Evolutionary conservation across 2,888 invertebrate genomes (phyloP).

Genomic region (Lapara coniferarum): DNA sequence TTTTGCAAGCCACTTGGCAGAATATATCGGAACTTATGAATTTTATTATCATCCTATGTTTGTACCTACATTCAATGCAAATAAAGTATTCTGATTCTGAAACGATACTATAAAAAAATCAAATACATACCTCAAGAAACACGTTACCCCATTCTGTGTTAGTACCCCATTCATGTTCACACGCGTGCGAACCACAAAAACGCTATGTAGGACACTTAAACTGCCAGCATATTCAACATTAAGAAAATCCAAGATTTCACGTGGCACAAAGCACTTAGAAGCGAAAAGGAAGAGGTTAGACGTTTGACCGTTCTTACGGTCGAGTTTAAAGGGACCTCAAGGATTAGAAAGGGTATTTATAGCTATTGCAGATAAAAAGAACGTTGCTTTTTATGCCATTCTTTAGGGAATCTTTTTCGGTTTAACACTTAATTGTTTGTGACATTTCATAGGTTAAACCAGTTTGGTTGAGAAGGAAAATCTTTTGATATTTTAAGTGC

Average conservation of each 20-base stretch:
- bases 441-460: neutral
- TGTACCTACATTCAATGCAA: no score
- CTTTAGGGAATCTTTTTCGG: neutral
- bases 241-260: constrained; percentile 14
- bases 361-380: constrained; percentile 5
- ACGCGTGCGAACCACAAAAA: constrained; percentile 2
- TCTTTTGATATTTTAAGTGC: neutral
- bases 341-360: constrained; percentile 19
- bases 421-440: constrained; percentile 14
- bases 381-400: neutral
- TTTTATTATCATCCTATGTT: no score
- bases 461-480: neutral
- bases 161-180: constrained; percentile 6
- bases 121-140: neutral
- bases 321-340: constrained; percentile 5
- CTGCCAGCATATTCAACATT: neutral
- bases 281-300: constrained; percentile 7
- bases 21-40: no score
- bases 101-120: no score
- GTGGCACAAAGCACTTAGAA: neutral
- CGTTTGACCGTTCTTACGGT: constrained; percentile 1
- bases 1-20: no score
- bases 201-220: constrained; percentile 1
- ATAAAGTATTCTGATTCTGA: no score
- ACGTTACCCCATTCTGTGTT: neutral